These are phyloP conservation scores for Drosophila rhopaloa DNA, from an alignment of 1,140 invertebrate species.

Conservation along the genomic window DNA sequence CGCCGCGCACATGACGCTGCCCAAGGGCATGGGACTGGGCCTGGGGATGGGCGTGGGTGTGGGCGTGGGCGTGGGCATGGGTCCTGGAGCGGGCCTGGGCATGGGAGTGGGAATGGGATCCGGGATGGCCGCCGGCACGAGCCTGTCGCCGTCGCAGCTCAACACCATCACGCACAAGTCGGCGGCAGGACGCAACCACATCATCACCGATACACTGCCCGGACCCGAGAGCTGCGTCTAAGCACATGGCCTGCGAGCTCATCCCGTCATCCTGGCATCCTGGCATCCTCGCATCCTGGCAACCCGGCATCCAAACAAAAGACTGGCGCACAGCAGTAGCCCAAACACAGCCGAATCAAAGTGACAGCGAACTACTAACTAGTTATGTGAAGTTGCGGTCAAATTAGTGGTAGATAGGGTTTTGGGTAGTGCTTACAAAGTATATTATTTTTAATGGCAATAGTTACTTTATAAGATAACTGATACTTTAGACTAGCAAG, in stretches of 20 bases:
- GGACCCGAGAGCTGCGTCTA: conserved; percentile 92
- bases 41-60: not conserved
- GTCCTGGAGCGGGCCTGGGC: conserved; percentile 56
- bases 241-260: conserved; percentile 49
- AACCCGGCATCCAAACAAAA: conserved; percentile 73
- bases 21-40: conserved; percentile 65
- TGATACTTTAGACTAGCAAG: too few relatives aligned
- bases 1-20: conserved; percentile 74
- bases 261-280: conserved; percentile 44
- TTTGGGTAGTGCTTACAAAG: not conserved
- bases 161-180: conserved; percentile 81
- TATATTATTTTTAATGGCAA: too few relatives aligned
- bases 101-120: conserved; percentile 62
- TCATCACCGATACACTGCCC: conserved; percentile 90
- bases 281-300: conserved; percentile 44
- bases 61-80: conserved; percentile 54
- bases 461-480: too few relatives aligned
- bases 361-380: conserved; percentile 37
- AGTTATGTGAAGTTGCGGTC: conserved; percentile 17
- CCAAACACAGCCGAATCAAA: conserved; percentile 32
- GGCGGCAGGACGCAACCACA: conserved; percentile 86
- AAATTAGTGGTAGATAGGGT: not conserved
- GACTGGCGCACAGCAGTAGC: conserved; percentile 75
- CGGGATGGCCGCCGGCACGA: conserved; percentile 54
- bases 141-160: conserved; percentile 65